These are phyloP conservation scores for Lasioglossum calceatum DNA, from an alignment of 2,888 invertebrate species.

Conservation along the genomic window DNA sequence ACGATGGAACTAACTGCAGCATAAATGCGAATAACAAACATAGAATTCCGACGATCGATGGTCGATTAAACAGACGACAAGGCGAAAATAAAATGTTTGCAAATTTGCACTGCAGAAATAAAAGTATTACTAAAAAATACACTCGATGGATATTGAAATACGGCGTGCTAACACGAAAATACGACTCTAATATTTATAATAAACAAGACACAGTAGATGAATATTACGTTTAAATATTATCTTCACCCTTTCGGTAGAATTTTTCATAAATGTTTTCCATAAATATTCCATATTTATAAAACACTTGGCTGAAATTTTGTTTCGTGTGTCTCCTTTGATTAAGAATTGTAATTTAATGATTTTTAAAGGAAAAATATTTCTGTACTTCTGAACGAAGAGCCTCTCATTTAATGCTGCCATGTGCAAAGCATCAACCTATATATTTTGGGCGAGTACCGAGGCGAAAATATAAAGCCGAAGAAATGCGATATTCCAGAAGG, in stretches of 20 bases:
- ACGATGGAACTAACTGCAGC: background rate
- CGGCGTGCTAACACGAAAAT: background rate
- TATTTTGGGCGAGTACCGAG: background rate
- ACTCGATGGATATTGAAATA: background rate
- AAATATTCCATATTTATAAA: background rate
- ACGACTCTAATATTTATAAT: background rate
- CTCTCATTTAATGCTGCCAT: background rate
- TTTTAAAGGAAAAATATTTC: background rate
- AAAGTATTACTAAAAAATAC: background rate
- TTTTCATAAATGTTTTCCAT: background rate
- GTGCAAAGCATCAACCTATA: background rate
- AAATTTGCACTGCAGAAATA: background rate
- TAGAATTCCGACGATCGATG: background rate
- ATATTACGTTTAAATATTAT: background rate
- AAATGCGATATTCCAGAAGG: background rate
- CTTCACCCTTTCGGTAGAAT: background rate
- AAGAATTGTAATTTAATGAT: background rate
- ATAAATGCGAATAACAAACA: background rate
- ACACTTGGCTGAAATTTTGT: background rate
- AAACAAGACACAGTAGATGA: background rate
- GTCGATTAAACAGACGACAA: background rate
- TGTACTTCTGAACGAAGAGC: background rate
- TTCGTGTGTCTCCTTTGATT: background rate
- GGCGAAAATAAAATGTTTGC: background rate
- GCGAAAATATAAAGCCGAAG: background rate